A percentile compares a stretch with the other conserved stretches of the same genome.
phyloP scores from a whole-genome alignment of 2,113 vertebrate species.

The Isichthys henryi region DNA sequence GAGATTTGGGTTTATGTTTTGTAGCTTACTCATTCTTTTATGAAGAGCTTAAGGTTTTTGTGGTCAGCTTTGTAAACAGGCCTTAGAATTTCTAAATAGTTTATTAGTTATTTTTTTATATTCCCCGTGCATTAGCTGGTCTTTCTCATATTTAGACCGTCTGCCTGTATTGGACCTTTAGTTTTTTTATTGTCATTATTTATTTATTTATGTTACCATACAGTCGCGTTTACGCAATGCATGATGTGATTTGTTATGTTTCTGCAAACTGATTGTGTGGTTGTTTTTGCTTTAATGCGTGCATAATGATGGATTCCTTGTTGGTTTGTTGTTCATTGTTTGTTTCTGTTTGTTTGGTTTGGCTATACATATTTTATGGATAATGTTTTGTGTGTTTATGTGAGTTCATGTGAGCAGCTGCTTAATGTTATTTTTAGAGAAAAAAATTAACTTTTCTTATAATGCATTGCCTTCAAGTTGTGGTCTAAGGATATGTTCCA shows the following conservation, averaged over 20 bases:
- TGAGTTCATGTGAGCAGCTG: neutral
- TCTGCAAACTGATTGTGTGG: neutral
- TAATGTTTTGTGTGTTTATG: neutral
- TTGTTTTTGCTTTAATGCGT: neutral
- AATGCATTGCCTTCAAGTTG: neutral
- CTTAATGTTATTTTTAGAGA: neutral
- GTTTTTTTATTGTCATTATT: neutral
- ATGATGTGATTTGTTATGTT: neutral
- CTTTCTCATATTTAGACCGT: neutral
- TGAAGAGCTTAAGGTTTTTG: neutral
- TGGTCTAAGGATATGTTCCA: neutral
- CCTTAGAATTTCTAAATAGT: neutral
- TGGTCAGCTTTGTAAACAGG: neutral
- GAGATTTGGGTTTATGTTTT: neutral
- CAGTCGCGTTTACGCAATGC: neutral
- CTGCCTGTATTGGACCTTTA: neutral
- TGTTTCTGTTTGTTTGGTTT: conserved; percentile 2
- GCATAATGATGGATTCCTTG: conserved; percentile 7
- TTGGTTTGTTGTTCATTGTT: conserved; percentile 8
- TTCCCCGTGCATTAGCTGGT: neutral
- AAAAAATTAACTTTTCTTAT: neutral
- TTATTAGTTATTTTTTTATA: neutral
- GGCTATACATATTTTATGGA: conserved; percentile 12
- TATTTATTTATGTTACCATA: neutral
- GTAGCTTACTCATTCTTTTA: neutral